Base-by-base conservation (phyloP, 1,140 invertebrate species). In the Apis florea region DNA sequence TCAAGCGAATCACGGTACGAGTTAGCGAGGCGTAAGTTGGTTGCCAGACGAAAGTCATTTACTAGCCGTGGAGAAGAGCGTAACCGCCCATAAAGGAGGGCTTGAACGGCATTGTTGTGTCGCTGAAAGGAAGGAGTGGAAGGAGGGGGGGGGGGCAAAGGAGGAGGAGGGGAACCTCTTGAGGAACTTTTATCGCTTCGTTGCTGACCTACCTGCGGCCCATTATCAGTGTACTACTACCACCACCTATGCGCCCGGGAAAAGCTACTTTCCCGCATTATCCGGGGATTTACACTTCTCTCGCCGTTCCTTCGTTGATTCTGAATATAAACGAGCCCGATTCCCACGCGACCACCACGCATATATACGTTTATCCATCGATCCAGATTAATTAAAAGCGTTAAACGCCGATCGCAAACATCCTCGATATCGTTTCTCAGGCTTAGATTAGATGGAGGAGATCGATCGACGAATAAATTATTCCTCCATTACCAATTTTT, bases 181-280 rank as follows among this genome's bases (percentile, higher is more conserved):
- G 87, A 87, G 85, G 81, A 90, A 90, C 85, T 91, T 91, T 91
- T 90, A 91, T 91, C 90, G 89, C 90, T 88, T 85, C 85, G 82
- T 88, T 85, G 86, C 86, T 88, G 86, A 88, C 84, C 87, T 87
- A 85, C 83, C 86, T 85, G 85, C 76, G 75, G 67, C 85, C 31
- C 85, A 87, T 88, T 88, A 88, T 88, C 85, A 82, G 71, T 70
- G 70, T 84, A 82, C 15, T 1, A 5, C 15, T 84, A 82, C 15
- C 4, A 5, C 15, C 53, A 5, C 83, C 82, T 82, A 82, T 86
- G 86, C 61, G 84, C 70, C 81, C 68, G 68, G 31, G 26, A 58
- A 79, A 71, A 74, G 85, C 79, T 86, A 86, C 84, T 86, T 86
- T 15, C 61, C 61, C 75, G 67, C 72, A 80, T 86, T 86, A 86